Evolutionary conservation across 2,888 invertebrate genomes (phyloP), one percentile per base, ranked within the genome.

Genomic region (Anorthoa munda): DNA sequence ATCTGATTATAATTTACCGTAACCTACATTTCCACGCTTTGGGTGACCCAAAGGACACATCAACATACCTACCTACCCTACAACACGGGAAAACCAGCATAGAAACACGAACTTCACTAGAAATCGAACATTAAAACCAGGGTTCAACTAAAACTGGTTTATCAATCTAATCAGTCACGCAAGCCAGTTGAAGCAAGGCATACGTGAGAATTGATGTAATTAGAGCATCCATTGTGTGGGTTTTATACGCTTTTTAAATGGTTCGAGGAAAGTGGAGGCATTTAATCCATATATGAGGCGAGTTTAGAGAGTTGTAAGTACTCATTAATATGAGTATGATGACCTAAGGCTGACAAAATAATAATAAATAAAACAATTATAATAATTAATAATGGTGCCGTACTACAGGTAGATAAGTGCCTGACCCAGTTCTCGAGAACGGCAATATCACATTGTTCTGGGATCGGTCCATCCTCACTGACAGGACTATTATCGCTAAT

Each of bases 91-190:
- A 66, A 67, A 61, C 31, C 46, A 39, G 18, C 17, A 66, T 48
- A 23, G 60, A 48, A 61, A 48, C 7, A 26, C 18, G 60, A 55
- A n/a, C 3, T 48, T 55, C 50, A 53, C 31, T 53, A 58, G 2
- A 71, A 45, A 21, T 12, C 5, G 15, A 61, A 26, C 31, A 46
- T 46, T 64, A 53, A 66, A 72, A 26, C 46, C 18, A 31, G 15
- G 21, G 65, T 13, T 69, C 80, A 69, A 66, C 2, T 53, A 7
- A 18, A 23, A 58, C 64, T 79, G 80, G 78, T 55, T 23, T 39
- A 15, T n/a, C 23, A 4, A 50, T 39, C n/a, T 23, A 13, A 66
- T 63, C 48, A 18, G 78, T 75, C 78, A 79, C 78, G 78, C 78
- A 79, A 79, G 53, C 9, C 12, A 15, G 56, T 63, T n/a, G 13